Base-by-base conservation (phyloP, 2,888 invertebrate genomes). In the Drosophila eohydei region DNA sequence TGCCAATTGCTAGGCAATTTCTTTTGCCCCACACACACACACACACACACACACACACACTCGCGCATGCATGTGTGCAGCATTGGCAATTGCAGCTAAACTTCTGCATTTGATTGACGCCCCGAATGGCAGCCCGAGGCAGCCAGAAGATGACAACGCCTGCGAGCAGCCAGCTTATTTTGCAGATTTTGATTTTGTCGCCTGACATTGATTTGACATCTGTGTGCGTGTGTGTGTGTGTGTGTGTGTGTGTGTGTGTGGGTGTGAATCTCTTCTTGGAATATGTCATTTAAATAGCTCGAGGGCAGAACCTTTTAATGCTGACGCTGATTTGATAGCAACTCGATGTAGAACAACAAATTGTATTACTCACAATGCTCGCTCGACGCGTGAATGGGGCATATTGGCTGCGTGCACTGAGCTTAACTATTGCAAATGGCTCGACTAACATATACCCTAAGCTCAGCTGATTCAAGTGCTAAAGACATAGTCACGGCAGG, bases 1-100 rank as follows among this genome's bases (percentile, higher is more conserved):
- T 43, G 59, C 44, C 78, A 83, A 81, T 83, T 83, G 78, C 79
- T 81, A 81, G 83, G 64, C 75, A 74, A 69, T 81, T 74, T 78
- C 62, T 68, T 44, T 55, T 30, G 12, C 28, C 44, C 58, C 40
- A 54, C 52, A 21, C 52, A 58, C 44, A 44, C 51, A 74, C 58
- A 32, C 38, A 43, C 40, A 56, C 50, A 14, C 55, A 61, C 41
- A 52, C 44, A 30, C n/a, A 51, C 12, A 46, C 14, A 38, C 30
- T 51, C 11, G 6, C 7, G 58, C 28, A 40, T 36, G 30, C 14
- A 52, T 34, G 16, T 43, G 75, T 64, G 66, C 61, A 28, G 52
- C 65, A 65, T 69, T 79, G 69, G 60, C 79, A 76, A 75, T 76
- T 76, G 80, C 79, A 65, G 68, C 62, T 78, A 54, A 74, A 60